Base-by-base conservation (phyloP, 53 echinoderm and acorn worm species). In the Antedon mediterranea region DNA sequence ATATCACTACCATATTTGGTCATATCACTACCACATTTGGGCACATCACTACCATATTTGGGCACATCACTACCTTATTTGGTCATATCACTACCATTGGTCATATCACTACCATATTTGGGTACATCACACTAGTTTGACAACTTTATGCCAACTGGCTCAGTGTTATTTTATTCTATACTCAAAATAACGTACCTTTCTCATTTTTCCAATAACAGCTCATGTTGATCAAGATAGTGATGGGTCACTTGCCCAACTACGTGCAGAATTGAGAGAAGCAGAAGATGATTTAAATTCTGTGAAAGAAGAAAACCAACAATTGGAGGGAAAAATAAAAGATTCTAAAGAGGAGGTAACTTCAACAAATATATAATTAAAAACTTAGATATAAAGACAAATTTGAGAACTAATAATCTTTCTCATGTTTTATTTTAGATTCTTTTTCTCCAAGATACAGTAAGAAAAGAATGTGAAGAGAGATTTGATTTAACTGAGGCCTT, bases 381-480 rank as follows among this genome's bases (percentile, higher is more conserved):
- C n/a, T n/a, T n/a, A n/a, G n/a, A n/a, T n/a, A n/a, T n/a, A n/a
- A n/a, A n/a, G n/a, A n/a, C n/a, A n/a, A n/a, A n/a, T n/a, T n/a
- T 15, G 13, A 23, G 23, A 14, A 44, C 57, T n/a, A n/a, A n/a
- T n/a, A n/a, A 43, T 33, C 72, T 72, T 32, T 0, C 32, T 30
- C 30, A 0, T 43, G n/a, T n/a, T n/a, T n/a, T n/a, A n/a, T 80
- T 57, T 15, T 71, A 94, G 97, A 89, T 97, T 34, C 32, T 83
- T 33, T 89, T 92, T 78, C 84, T 97, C 3, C 97, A 97, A 71
- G 97, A 97, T 71, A 97, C 97, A 2, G 97, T 97, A 41, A 86
- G 83, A 0, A 74, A 79, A 5, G 97, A 97, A 57, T 97, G 97
- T 73, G 97, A 97, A 78, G 97, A 97, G 79, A 83, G 97, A 8